Percentiles rank a stretch among this genome's conserved stretches.
phyloP scores from a whole-genome alignment of 2,113 vertebrate species.

The Amphilophus citrinellus region DNA sequence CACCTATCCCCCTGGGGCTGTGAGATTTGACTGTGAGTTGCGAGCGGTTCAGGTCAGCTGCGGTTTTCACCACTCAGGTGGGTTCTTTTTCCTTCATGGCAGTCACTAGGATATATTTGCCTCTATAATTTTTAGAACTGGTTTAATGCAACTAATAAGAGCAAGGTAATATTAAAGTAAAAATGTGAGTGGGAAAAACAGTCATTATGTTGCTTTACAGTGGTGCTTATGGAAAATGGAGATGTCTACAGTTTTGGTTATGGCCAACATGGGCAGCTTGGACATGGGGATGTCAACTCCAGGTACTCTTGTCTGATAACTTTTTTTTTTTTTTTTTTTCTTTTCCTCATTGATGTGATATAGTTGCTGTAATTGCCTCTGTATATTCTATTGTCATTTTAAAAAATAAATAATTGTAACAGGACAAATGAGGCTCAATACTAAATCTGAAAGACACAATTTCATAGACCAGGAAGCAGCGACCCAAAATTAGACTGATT shows the following conservation, averaged over 20 bases:
- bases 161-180: not conserved
- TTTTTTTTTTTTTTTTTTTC: not conserved
- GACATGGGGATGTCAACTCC: constrained; percentile 97
- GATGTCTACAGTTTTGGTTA: constrained; percentile 99
- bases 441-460: not conserved
- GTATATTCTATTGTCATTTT: not conserved
- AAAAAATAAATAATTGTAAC: not conserved
- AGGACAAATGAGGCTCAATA: not conserved
- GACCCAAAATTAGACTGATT: not conserved
- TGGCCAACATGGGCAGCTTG: constrained; percentile 96
- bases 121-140: not conserved
- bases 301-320: constrained; percentile 80
- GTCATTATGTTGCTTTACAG: constrained; percentile 69
- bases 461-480: not conserved
- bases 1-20: constrained; percentile 94
- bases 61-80: constrained; percentile 99
- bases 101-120: not conserved
- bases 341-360: not conserved
- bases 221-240: constrained; percentile 98
- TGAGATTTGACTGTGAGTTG: constrained; percentile 94
- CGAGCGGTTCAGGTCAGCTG: constrained; percentile 97
- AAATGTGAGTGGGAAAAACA: not conserved
- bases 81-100: constrained; percentile 28
- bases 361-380: not conserved
- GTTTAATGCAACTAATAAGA: not conserved